Base-by-base conservation (phyloP, 2,888 invertebrate species). In the Drosophila siamana region DNA sequence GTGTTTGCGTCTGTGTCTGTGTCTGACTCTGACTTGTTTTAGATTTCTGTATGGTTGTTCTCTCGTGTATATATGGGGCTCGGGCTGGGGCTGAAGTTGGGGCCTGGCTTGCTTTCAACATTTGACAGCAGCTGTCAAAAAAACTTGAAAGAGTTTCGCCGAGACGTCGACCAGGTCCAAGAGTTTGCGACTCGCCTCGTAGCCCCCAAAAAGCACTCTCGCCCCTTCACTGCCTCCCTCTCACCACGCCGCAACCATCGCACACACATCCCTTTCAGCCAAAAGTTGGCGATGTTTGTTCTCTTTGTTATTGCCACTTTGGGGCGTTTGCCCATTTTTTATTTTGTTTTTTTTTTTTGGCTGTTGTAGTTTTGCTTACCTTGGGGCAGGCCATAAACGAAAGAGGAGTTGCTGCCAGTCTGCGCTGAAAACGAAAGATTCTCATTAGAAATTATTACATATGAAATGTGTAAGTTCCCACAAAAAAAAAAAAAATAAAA, bases 121-220 rank as follows among this genome's bases (percentile, higher is more conserved):
- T 85, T 85, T 85, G 89, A 85, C 85, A 85, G 85, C 85, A 86
- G 89, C 89, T 85, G 85, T 85, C 85, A 85, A 84, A 80, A 74
- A 79, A 88, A 85, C 85, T 86, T 88, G 70, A 85, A 85, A 85
- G 85, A 86, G 81, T 74, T 86, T 79, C 65, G 89, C 88, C 84
- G 88, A 83, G 88, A 80, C 82, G 71, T 84, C 59, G 64, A 75
- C 72, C 56, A 54, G 74, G 59, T 65, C 70, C 64, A 79, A 79
- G 67, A 68, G 59, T 67, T 52, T 38, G 19, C 19, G 19, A 19
- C 61, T 72, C 66, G 60, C 50, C 78, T 55, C 54, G 36, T 69
- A 68, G 64, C 62, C 69, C 71, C 78, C 61, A 43, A 73, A 63
- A 67, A 74, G 77, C 26, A 13, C 33, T 6, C 54, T 78, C 33